These are phyloP conservation scores for Norana najaformis DNA, from an alignment of 2,888 invertebrate genomes.

Conservation along the genomic window DNA sequence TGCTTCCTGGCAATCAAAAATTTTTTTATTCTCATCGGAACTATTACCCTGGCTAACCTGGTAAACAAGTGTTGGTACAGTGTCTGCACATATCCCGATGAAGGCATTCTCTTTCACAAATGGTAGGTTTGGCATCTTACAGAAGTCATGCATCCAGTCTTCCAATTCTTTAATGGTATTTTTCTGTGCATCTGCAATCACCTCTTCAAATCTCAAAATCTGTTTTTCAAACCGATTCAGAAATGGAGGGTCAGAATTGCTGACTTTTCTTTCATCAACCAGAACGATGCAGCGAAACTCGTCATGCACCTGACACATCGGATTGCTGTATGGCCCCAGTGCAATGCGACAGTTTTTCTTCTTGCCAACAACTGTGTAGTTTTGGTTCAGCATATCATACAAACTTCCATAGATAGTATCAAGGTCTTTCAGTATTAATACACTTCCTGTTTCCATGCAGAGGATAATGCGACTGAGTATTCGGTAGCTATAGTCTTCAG, in stretches of 20 bases:
- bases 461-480: conserved; percentile 17
- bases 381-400: conserved; percentile 22
- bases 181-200: not conserved
- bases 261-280: not conserved
- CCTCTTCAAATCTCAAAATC: not conserved
- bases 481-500: conserved; percentile 19
- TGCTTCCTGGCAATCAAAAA: not conserved
- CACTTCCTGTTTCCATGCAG: conserved; percentile 21
- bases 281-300: conserved; percentile 19
- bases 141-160: not conserved
- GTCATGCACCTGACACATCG: not conserved
- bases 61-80: not conserved
- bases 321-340: not conserved
- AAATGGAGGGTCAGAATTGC: conserved; percentile 19
- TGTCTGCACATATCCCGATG: not conserved
- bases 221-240: conserved; percentile 18
- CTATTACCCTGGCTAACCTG: not conserved
- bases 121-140: not conserved
- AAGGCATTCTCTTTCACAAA: conserved; percentile 14
- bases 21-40: not conserved
- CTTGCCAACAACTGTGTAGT: conserved; percentile 16
- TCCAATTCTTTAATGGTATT: not conserved
- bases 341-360: conserved; percentile 24
- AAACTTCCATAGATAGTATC: conserved; percentile 19
- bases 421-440: conserved; percentile 10